These are phyloP conservation scores for Pseudomyrmex dendroicus DNA, from an alignment of 1,140 invertebrate genomes.

Conservation along the genomic window DNA sequence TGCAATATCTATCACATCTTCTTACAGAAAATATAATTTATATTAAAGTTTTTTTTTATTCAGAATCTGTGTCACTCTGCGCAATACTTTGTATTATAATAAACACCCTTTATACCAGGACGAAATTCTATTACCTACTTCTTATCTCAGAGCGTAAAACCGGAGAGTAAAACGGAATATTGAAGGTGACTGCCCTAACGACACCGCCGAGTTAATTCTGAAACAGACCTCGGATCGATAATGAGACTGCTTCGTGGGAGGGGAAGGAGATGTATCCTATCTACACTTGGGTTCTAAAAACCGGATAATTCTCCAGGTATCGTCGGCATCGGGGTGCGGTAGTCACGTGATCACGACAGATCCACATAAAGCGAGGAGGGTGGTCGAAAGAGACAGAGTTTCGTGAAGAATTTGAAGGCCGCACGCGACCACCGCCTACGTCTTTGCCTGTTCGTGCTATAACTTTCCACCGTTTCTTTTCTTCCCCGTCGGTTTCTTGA, in stretches of 20 bases:
- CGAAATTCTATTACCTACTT: background rate
- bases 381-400: constrained; percentile 53
- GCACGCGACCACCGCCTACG: constrained; percentile 59
- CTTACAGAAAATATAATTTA: no score
- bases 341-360: constrained; percentile 65
- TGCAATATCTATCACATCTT: no score
- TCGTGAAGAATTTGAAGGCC: constrained; percentile 65
- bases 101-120: no score
- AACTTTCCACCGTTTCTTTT: constrained; percentile 30
- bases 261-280: background rate
- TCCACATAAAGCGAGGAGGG: constrained; percentile 25
- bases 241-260: constrained; percentile 25
- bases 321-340: constrained; percentile 52
- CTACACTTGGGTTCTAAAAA: constrained; percentile 46
- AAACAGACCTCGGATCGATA: constrained; percentile 50
- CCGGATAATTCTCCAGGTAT: constrained; percentile 34
- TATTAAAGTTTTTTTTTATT: no score
- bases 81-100: no score
- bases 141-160: constrained; percentile 13
- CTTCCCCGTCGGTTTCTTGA: constrained; percentile 12
- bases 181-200: constrained; percentile 36
- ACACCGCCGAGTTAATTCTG: constrained; percentile 44
- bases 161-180: constrained; percentile 13
- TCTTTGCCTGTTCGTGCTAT: background rate
- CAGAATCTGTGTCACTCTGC: no score